Percentiles rank a stretch among this genome's conserved stretches.
Evolutionary conservation across 2,888 invertebrate genomes (phyloP).

Genomic region (Stramonita haemastoma): DNA sequence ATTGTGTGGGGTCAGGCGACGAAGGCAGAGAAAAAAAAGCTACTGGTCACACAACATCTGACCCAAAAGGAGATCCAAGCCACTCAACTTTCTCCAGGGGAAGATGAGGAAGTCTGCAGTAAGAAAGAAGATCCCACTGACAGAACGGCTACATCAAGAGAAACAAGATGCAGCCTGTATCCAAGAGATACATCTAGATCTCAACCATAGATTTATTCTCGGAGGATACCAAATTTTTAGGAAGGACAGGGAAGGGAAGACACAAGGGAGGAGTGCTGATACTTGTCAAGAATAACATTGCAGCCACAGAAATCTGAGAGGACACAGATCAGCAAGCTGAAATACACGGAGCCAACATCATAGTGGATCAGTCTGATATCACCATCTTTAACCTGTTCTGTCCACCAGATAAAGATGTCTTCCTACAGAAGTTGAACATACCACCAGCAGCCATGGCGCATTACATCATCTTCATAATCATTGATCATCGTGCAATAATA

Average conservation of each 20-base stretch:
- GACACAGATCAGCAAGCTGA: neutral
- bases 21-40: neutral
- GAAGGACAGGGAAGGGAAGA: neutral
- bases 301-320: neutral
- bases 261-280: neutral
- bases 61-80: neutral
- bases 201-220: neutral
- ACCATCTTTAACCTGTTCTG: conserved; percentile 14
- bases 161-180: too few species aligned
- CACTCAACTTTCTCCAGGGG: conserved; percentile 26
- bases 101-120: conserved; percentile 6
- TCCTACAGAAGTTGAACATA: neutral
- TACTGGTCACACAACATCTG: too few species aligned
- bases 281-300: neutral
- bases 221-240: neutral
- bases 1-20: neutral
- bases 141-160: conserved; percentile 11
- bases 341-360: neutral
- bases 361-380: neutral
- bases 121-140: conserved; percentile 28
- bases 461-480: too few species aligned
- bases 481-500: too few species aligned
- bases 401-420: neutral
- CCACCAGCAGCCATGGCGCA: too few species aligned
- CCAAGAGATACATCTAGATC: conserved; percentile 10